Evolutionary conservation across 1,140 invertebrate species (phyloP), one percentile per base, ranked within the genome.

Genomic region (Drosophila burlai): DNA sequence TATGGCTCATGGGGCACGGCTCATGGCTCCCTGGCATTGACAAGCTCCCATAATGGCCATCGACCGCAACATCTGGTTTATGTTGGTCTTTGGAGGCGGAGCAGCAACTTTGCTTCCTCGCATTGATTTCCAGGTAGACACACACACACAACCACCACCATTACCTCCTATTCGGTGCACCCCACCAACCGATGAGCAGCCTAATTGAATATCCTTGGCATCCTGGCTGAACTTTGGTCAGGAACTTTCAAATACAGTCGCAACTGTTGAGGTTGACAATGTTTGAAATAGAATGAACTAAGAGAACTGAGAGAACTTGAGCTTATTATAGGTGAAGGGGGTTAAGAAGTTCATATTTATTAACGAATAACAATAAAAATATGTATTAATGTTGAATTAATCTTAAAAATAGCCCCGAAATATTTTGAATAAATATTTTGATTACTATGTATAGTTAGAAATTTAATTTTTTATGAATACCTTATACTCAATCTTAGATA

Each of bases 11-110:
- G 55, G 43, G 36, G 11, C 24, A 21, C 34, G 54, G 40, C 62
- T 40, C n/a, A 55, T 36, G 58, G 52, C n/a, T 40, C 81, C 79
- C 77, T 60, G 67, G 49, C 78, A 89, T 90, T 89, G 84, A 90
- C 85, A 89, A 90, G 81, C 76, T 89, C 85, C 85, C 74, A 89
- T 89, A 89, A 89, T 90, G 78, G 85, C 66, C 85, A 85, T 90
- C 68, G 81, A 84, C 84, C 84, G 66, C 85, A 89, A 79, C 84
- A 89, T 89, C 81, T 90, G 84, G 84, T 90, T 84, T 84, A 81
- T 62, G 78, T 57, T 57, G 54, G 52, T 55, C 52, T 54, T 54
- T 45, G 58, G 52, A 54, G 71, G 42, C 21, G 11, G 34, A 38
- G 34, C 21, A 15, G 57, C 31, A 62, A 38, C 54, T 72, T 45